Conservation (phyloP, 2,113 vertebrate species). For the Zosterops japonicus region DNA sequence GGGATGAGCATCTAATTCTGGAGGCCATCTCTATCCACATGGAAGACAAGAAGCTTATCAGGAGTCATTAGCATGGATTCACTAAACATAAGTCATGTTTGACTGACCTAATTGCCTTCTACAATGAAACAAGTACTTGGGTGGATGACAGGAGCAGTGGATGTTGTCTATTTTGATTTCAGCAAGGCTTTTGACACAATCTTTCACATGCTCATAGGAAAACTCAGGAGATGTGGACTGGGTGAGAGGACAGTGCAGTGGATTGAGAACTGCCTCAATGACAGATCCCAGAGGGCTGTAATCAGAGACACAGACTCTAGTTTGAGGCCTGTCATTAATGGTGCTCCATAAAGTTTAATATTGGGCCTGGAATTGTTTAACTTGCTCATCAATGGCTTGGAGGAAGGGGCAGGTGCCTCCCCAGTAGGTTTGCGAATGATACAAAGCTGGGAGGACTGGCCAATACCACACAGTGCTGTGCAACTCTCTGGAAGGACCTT, state of each 20-base stretch:
- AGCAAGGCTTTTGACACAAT: neutral
- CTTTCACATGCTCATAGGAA: neutral
- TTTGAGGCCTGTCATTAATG: neutral
- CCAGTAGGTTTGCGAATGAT: neutral
- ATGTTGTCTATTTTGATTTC: neutral
- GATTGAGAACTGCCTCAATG: neutral
- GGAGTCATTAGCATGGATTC: neutral
- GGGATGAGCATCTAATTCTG: neutral
- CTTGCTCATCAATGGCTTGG: neutral
- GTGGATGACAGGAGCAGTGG: neutral
- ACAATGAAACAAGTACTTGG: neutral
- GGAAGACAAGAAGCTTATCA: neutral
- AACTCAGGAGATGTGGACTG: neutral
- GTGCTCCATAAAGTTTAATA: neutral
- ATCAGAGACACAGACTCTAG: neutral
- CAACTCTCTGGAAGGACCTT: neutral
- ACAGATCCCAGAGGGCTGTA: neutral
- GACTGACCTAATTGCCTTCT: neutral
- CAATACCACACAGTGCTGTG: accelerated
- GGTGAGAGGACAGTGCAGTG: neutral
- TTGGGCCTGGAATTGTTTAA: no score
- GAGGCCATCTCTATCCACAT: neutral
- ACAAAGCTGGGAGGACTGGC: neutral
- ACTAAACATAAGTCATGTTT: neutral
- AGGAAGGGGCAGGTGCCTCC: neutral